These are phyloP conservation scores for Orgyia antiqua DNA, from an alignment of 2,888 invertebrate species.

Conservation along the genomic window DNA sequence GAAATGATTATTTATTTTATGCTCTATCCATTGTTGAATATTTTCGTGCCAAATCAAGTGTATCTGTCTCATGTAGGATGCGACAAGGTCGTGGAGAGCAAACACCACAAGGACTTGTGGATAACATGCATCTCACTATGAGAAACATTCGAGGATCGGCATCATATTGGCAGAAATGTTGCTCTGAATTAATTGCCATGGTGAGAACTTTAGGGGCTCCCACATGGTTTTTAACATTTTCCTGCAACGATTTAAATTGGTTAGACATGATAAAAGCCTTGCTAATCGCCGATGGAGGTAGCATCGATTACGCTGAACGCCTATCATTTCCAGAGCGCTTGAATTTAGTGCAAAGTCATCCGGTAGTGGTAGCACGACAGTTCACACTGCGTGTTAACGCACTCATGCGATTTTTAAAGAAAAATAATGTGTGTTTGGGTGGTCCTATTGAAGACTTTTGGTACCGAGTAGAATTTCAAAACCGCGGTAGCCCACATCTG, in stretches of 20 bases:
- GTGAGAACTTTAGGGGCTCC: slow-evolving; percentile 35
- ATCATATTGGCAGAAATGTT: slow-evolving; percentile 29
- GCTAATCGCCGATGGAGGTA: slow-evolving; percentile 11
- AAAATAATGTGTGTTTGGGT: background rate
- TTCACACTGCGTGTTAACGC: slow-evolving; percentile 6
- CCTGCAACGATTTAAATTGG: slow-evolving; percentile 33
- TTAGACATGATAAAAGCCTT: slow-evolving; percentile 36
- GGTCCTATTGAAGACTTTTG: slow-evolving; percentile 3
- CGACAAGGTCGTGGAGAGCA: slow-evolving; percentile 15
- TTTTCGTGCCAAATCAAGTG: slow-evolving; percentile 24
- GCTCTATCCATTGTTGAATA: slow-evolving; percentile 30
- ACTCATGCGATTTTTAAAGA: slow-evolving; percentile 5
- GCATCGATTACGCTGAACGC: background rate
- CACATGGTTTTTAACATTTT: slow-evolving; percentile 32
- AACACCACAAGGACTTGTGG: slow-evolving; percentile 14
- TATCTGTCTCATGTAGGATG: slow-evolving; percentile 28
- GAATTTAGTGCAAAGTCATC: slow-evolving; percentile 5
- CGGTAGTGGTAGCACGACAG: slow-evolving; percentile 8
- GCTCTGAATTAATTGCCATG: slow-evolving; percentile 33
- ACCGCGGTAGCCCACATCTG: slow-evolving; percentile 1
- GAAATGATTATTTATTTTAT: slow-evolving; percentile 33
- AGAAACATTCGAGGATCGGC: slow-evolving; percentile 1
- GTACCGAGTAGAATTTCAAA: slow-evolving; percentile 1
- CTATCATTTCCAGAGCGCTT: slow-evolving; percentile 7
- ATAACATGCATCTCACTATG: slow-evolving; percentile 3